phyloP scores from a whole-genome alignment of 2,797 vertebrate species.

The Pseudotriccus pelzelni region DNA sequence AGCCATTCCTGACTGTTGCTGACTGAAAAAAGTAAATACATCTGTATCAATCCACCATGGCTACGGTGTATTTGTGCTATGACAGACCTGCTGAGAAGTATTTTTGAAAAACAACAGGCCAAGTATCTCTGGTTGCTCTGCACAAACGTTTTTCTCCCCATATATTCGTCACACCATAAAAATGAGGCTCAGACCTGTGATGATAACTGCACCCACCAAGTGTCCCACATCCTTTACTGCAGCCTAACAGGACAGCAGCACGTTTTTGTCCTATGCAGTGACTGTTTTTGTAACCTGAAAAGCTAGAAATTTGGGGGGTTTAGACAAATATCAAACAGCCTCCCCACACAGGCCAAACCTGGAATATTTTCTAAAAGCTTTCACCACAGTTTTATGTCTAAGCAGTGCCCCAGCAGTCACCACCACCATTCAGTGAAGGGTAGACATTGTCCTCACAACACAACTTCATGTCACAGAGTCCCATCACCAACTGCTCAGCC shows the following conservation, averaged over 20 bases:
- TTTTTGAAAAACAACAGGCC: neutral
- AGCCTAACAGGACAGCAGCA: neutral
- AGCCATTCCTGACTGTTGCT: neutral
- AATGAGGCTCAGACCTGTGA: neutral
- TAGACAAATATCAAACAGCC: neutral
- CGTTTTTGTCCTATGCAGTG: neutral
- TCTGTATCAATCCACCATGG: accelerated
- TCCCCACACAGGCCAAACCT: neutral
- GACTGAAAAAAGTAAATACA: neutral
- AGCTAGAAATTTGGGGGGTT: neutral
- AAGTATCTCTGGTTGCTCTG: neutral
- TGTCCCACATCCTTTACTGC: neutral
- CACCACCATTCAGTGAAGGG: neutral
- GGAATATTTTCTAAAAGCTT: neutral
- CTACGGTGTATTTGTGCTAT: accelerated
- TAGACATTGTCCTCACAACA: neutral
- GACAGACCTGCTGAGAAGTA: neutral
- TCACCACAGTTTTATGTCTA: neutral
- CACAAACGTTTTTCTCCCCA: neutral
- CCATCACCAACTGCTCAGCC: neutral
- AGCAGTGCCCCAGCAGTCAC: neutral
- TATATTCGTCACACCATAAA: neutral
- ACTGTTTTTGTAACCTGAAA: neutral
- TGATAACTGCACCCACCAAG: neutral
- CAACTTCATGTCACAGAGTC: neutral